Conservation (phyloP, 2,797 vertebrate species). For the Aldrovandia affinis region DNA sequence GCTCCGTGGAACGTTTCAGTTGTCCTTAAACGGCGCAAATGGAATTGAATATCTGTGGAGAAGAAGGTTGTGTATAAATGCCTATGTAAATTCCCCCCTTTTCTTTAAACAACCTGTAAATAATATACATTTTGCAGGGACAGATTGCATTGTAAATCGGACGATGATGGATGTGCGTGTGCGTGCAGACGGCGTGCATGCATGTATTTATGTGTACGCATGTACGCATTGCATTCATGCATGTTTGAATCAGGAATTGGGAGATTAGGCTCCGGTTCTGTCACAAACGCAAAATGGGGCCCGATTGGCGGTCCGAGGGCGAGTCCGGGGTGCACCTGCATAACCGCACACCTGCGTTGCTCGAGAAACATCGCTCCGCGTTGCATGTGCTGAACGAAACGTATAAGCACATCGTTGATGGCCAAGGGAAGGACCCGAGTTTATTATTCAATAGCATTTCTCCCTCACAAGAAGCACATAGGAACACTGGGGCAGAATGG, state of each 20-base stretch:
- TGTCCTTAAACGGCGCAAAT: constrained; percentile 36
- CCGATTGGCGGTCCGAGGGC: neutral
- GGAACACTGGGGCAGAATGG: neutral
- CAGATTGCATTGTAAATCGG: neutral
- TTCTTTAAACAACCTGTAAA: neutral
- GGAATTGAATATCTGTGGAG: constrained; percentile 42
- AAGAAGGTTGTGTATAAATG: neutral
- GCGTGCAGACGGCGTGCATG: neutral
- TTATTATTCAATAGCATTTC: neutral
- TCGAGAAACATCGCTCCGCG: too few relatives aligned
- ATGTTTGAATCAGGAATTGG: neutral
- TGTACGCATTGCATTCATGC: neutral
- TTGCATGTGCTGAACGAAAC: neutral
- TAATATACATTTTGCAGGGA: neutral
- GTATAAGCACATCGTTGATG: neutral
- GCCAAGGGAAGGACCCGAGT: neutral
- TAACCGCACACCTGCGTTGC: neutral
- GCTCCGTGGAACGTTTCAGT: constrained; percentile 41
- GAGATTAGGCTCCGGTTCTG: neutral
- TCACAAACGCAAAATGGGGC: neutral
- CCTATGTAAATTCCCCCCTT: neutral
- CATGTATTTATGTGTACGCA: neutral
- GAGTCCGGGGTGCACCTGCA: neutral
- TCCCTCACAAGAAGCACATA: neutral
- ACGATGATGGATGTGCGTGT: neutral